These are phyloP conservation scores for Drosophila dunni DNA, from an alignment of 1,140 invertebrate genomes.

Conservation along the genomic window DNA sequence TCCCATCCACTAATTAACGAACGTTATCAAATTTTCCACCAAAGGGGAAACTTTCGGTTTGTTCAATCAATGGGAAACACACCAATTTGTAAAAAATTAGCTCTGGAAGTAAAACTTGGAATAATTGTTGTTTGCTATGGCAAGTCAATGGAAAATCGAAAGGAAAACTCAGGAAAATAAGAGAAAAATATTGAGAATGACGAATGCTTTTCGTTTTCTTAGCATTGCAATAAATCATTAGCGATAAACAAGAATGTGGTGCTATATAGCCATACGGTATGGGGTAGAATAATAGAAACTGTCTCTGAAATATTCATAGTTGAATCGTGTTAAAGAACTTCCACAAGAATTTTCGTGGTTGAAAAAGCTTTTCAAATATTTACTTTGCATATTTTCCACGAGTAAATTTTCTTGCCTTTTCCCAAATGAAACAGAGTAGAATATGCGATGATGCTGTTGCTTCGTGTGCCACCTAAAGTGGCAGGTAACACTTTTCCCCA, in stretches of 20 bases:
- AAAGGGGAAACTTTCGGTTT: slow-evolving; percentile 7
- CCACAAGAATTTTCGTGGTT: too few relatives aligned
- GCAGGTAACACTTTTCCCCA: slow-evolving; percentile 14
- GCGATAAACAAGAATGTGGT: too few relatives aligned
- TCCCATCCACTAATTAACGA: too few relatives aligned
- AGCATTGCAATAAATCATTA: too few relatives aligned
- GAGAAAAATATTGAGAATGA: not conserved
- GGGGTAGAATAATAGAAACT: too few relatives aligned
- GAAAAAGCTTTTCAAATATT: not conserved
- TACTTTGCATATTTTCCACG: not conserved
- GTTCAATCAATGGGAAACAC: not conserved
- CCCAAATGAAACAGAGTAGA: slow-evolving; percentile 2
- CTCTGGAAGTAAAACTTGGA: not conserved
- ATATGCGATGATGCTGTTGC: slow-evolving; percentile 1
- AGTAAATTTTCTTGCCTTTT: not conserved
- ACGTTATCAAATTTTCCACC: not conserved
- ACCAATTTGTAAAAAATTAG: not conserved
- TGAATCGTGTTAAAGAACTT: too few relatives aligned
- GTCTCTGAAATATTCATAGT: too few relatives aligned
- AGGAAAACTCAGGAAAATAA: not conserved
- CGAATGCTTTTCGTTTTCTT: not conserved
- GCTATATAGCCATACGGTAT: too few relatives aligned
- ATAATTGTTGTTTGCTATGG: not conserved
- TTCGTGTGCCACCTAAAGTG: slow-evolving; percentile 4
- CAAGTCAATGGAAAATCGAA: not conserved